Conservation (phyloP, 2,113 vertebrate genomes). For the Ctenomys sociabilis region DNA sequence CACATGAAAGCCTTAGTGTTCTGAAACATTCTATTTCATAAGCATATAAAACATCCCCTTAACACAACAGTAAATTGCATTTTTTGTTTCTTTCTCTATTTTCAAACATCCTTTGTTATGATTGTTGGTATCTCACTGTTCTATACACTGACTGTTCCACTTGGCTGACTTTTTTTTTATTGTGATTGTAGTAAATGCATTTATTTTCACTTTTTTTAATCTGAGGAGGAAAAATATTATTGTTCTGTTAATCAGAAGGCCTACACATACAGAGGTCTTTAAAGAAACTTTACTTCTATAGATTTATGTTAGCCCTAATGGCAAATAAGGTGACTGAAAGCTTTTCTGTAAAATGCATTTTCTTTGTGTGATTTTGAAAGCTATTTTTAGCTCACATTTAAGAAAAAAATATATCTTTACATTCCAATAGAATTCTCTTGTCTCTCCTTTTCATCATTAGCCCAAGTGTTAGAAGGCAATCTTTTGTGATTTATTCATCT, state of each 20-base stretch:
- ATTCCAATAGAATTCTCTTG: conserved; percentile 56
- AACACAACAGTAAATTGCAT: conserved; percentile 61
- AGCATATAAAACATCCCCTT: not conserved
- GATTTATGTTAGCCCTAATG: conserved; percentile 67
- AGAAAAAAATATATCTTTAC: conserved; percentile 54
- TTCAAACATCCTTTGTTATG: conserved; percentile 75
- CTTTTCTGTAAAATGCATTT: conserved; percentile 60
- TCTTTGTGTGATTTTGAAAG: conserved; percentile 56
- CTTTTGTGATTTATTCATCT: conserved; percentile 62
- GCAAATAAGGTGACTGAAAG: conserved; percentile 52
- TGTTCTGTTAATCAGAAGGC: conserved; percentile 66
- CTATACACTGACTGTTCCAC: conserved; percentile 68
- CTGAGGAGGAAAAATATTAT: conserved; percentile 66
- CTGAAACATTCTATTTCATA: conserved; percentile 54
- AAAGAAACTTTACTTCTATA: conserved; percentile 58
- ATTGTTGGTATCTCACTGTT: conserved; percentile 74
- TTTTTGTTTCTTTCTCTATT: conserved; percentile 66
- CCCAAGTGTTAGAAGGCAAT: conserved; percentile 66
- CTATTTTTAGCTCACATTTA: conserved; percentile 62
- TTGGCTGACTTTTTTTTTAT: conserved; percentile 70
- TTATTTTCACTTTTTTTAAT: conserved; percentile 75
- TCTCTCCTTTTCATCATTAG: conserved; percentile 74
- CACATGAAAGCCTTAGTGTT: not conserved
- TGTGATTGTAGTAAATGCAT: conserved; percentile 68
- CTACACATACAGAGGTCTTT: conserved; percentile 34